Evolutionary conservation across 2,888 invertebrate genomes (phyloP).

Genomic region (Zygothrica quintamaculata): DNA sequence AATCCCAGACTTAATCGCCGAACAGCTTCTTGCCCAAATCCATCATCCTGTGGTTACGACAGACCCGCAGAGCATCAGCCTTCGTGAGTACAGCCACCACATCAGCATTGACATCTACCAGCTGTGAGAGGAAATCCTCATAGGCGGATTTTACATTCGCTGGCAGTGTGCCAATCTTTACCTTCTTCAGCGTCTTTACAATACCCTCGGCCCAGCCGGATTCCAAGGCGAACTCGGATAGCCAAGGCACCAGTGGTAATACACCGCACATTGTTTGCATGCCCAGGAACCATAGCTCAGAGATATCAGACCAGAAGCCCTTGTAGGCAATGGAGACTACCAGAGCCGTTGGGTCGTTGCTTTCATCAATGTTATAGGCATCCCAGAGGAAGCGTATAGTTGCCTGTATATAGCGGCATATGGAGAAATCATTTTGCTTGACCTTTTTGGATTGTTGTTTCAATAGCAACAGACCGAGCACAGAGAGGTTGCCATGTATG

Average conservation of each 20-base stretch:
- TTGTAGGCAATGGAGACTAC: conserved; percentile 94
- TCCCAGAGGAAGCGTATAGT: conserved; percentile 97
- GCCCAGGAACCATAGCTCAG: conserved; percentile 96
- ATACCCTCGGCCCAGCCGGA: conserved; percentile 98
- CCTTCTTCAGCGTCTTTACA: conserved; percentile 91
- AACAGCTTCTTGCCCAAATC: conserved; percentile 94
- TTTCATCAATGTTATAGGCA: conserved; percentile 95
- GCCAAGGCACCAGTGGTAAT: conserved; percentile 92
- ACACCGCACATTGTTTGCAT: conserved; percentile 96
- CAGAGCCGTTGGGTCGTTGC: conserved; percentile 91
- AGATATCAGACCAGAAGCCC: conserved; percentile 94
- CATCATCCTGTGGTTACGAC: conserved; percentile 94
- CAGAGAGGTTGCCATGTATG: conserved; percentile 92
- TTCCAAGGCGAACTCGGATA: conserved; percentile 95
- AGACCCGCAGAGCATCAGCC: conserved; percentile 92
- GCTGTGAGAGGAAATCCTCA: conserved; percentile 94
- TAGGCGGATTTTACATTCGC: conserved; percentile 95
- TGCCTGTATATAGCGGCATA: conserved; percentile 94
- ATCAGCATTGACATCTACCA: conserved; percentile 92
- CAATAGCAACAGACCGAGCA: conserved; percentile 91
- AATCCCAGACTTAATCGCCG: conserved; percentile 88
- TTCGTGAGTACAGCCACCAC: conserved; percentile 92
- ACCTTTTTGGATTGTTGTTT: conserved; percentile 93
- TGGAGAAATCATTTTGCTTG: conserved; percentile 94
- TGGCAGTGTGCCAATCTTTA: conserved; percentile 92